Percentiles rank a stretch among this genome's conserved stretches.
phyloP scores from a whole-genome alignment of 2,888 invertebrate genomes.

The Onthophagus sagittarius region DNA sequence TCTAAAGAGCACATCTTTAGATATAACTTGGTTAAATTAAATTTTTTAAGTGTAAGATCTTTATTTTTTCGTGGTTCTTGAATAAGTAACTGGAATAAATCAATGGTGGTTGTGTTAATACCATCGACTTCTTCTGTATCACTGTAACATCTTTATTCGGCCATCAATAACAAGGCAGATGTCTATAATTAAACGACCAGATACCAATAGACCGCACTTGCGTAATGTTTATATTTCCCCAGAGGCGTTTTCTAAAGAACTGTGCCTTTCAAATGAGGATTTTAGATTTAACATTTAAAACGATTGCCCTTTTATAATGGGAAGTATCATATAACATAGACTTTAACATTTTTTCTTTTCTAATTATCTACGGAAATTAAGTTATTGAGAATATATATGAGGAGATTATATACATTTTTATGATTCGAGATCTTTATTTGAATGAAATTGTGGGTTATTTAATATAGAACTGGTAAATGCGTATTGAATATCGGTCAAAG shows the following conservation, averaged over 20 bases:
- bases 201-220: background rate
- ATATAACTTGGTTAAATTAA: background rate
- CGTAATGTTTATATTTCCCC: background rate
- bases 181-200: background rate
- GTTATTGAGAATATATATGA: no score
- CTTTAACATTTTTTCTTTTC: background rate
- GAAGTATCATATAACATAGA: background rate
- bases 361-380: background rate
- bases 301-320: background rate
- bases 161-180: background rate
- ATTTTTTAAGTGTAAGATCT: background rate
- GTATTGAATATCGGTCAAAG: background rate
- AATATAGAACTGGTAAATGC: background rate
- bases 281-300: background rate
- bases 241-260: background rate
- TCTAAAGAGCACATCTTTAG: background rate
- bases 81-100: background rate
- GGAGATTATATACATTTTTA: background rate
- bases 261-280: background rate
- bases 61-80: background rate
- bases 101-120: background rate
- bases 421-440: background rate
- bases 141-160: constrained; percentile 1
- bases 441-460: background rate
- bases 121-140: background rate